phyloP scores from a whole-genome alignment of 1,140 invertebrate genomes.

The Trachelipus rathkii region DNA sequence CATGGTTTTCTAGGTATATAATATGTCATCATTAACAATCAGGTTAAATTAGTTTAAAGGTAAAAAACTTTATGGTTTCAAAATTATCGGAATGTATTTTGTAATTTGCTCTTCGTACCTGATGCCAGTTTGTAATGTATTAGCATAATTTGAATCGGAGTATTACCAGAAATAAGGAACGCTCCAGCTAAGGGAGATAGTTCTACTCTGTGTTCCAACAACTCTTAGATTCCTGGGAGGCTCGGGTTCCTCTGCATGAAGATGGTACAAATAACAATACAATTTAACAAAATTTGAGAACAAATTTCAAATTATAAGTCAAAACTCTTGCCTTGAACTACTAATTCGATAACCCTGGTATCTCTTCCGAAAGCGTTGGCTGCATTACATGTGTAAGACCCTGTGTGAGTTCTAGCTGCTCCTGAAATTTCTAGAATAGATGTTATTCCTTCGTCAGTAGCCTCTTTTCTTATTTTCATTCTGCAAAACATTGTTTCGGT shows the following conservation, averaged over 20 bases:
- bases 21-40: too few relatives aligned
- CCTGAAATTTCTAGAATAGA: conserved; percentile 34
- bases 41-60: too few relatives aligned
- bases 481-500: conserved; percentile 3
- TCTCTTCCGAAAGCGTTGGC: conserved; percentile 44
- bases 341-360: conserved; percentile 36
- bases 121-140: conserved; percentile 90
- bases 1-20: conserved; percentile 22
- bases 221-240: conserved; percentile 85
- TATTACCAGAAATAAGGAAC: conserved; percentile 92
- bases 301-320: neutral
- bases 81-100: too few relatives aligned
- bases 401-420: conserved; percentile 36
- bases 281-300: neutral
- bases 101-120: too few relatives aligned
- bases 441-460: conserved; percentile 28
- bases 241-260: conserved; percentile 80
- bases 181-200: conserved; percentile 86
- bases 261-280: neutral
- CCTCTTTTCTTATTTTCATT: conserved; percentile 36
- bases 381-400: conserved; percentile 44
- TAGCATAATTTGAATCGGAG: conserved; percentile 80
- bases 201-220: conserved; percentile 81
- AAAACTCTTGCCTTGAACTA: conserved; percentile 35
- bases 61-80: too few relatives aligned